phyloP scores from a whole-genome alignment of 2,113 vertebrate genomes.

The Corythornis vintsioides region DNA sequence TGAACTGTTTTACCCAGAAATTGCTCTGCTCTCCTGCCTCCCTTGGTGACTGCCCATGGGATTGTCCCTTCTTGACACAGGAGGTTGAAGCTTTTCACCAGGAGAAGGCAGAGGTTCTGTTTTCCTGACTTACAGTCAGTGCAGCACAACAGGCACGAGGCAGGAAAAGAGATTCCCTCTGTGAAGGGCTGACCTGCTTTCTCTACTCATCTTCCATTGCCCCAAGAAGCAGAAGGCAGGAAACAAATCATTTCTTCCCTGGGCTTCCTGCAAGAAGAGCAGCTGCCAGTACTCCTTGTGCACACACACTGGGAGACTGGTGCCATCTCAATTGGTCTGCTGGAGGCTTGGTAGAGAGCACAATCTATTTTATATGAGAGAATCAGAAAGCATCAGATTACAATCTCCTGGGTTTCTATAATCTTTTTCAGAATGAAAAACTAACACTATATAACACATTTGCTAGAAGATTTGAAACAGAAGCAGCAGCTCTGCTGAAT shows the following conservation, averaged over 20 bases:
- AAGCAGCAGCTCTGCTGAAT: not conserved
- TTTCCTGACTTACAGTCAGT: not conserved
- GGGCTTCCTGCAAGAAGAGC: not conserved
- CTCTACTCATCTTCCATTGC: not conserved
- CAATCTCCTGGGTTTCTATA: not conserved
- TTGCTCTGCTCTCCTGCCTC: not conserved
- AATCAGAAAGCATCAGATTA: not conserved
- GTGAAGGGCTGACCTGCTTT: not conserved
- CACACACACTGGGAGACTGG: not conserved
- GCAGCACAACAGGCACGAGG: not conserved
- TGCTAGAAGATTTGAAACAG: not conserved
- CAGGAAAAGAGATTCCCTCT: not conserved
- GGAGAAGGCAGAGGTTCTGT: not conserved
- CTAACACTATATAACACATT: not conserved
- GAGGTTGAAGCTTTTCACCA: not conserved
- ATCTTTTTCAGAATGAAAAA: not conserved
- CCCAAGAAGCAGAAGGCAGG: not conserved
- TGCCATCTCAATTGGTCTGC: not conserved
- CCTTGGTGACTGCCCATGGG: not conserved
- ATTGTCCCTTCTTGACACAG: not conserved
- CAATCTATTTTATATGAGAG: not conserved
- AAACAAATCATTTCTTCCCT: not conserved
- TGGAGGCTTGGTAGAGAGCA: not conserved
- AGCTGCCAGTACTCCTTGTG: not conserved
- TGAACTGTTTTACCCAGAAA: not conserved